phyloP scores from a whole-genome alignment of 2,888 invertebrate genomes.

The Tachina lurida region DNA sequence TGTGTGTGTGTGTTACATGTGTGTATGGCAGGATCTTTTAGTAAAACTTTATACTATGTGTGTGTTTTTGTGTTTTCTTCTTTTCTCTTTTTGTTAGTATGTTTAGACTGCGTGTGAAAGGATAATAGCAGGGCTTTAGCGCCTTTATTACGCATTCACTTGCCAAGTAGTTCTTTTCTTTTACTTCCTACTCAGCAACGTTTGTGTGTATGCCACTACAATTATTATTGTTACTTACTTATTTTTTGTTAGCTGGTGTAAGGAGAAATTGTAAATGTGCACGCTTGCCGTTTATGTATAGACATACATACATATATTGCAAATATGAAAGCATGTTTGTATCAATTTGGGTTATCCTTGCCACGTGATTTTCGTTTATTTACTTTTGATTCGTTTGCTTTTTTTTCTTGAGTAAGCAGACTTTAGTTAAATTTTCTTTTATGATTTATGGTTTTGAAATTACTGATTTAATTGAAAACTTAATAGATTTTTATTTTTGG shows the following conservation, averaged over 20 bases:
- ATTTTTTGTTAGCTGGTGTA: not conserved
- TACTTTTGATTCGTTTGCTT: constrained; percentile 40
- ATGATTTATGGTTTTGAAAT: constrained; percentile 79
- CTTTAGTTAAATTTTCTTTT: constrained; percentile 65
- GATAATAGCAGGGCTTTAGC: constrained; percentile 72
- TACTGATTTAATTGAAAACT: constrained; percentile 72
- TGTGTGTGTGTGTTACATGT: constrained; percentile 6
- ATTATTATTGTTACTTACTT: constrained; percentile 30
- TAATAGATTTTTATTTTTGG: constrained; percentile 54
- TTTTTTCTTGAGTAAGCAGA: not conserved
- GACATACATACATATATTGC: not conserved
- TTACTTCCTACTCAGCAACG: constrained; percentile 27
- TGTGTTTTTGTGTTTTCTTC: no score
- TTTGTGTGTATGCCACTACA: not conserved
- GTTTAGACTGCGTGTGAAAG: constrained; percentile 79
- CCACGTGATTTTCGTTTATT: constrained; percentile 68
- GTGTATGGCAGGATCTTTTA: constrained; percentile 66
- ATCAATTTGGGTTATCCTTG: constrained; percentile 70
- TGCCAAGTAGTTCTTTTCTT: constrained; percentile 67
- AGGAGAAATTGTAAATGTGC: not conserved
- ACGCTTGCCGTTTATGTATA: not conserved
- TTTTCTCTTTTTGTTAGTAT: constrained; percentile 31
- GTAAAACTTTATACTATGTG: constrained; percentile 52
- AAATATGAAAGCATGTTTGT: constrained; percentile 55
- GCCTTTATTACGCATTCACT: constrained; percentile 71